Evolutionary conservation across 53 echinoderm and acorn worm species (phyloP).

Genomic region (Temnopleurus reevesii): DNA sequence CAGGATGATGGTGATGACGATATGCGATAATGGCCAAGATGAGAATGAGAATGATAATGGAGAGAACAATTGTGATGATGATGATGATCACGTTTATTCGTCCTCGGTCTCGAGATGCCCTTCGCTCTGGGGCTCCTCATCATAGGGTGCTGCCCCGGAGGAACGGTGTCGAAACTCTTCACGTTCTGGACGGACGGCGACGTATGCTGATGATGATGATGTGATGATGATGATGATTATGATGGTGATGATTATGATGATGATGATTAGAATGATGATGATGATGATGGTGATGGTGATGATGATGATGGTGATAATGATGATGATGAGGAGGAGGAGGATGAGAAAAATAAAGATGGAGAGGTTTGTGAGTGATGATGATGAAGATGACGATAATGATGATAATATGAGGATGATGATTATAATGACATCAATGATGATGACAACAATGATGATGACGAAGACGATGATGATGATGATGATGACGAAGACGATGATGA

Average conservation of each 20-base stretch:
- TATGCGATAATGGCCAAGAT: neutral
- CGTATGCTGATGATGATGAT: constrained; percentile 55
- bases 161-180: constrained; percentile 50
- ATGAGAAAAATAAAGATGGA: too few species aligned
- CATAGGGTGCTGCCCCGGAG: constrained; percentile 51
- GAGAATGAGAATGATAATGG: too few species aligned
- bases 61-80: neutral
- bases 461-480: too few species aligned
- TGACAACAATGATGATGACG: neutral
- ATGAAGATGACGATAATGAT: neutral
- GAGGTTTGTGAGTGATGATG: too few species aligned
- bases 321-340: neutral
- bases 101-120: constrained; percentile 11
- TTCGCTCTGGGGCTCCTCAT: constrained; percentile 57
- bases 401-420: neutral
- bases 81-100: constrained; percentile 9
- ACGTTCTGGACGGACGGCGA: constrained; percentile 57
- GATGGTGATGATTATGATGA: neutral
- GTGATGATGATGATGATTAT: neutral
- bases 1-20: neutral
- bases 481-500: too few species aligned
- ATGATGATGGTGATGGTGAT: neutral
- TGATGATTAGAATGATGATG: neutral
- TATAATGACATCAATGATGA: neutral
- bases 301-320: neutral